Evolutionary conservation across 1,140 invertebrate species (phyloP), one percentile per base, ranked within the genome.

Genomic region (Eumaeus atala): DNA sequence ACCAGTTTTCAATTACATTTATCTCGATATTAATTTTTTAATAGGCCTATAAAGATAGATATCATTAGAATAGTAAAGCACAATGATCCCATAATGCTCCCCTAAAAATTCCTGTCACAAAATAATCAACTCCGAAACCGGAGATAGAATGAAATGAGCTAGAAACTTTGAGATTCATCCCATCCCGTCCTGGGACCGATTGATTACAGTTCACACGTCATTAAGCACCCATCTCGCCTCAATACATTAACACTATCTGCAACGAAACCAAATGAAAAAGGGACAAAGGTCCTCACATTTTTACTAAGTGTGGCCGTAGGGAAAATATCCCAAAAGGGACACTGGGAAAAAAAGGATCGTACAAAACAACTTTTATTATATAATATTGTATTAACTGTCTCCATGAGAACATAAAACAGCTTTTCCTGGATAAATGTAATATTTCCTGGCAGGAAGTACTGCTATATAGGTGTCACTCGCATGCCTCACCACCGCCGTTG

Each of bases 191-290:
- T 42, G 49, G 35, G 50, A 55, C 40, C 50, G 53, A 52, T 60
- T 56, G 58, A 60, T 60, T 56, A 56, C 53, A 40, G 33, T 56
- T 60, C 58, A 60, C 58, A 56, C 54, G 36, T 51, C 59, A 50
- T 61, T 57, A 57, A 21, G 52, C 51, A 56, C 35, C 48, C 50
- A 52, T 48, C 52, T 36, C 33, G 55, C 40, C 44, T 56, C 55
- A 40, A 57, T 58, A 48, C 44, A 53, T 58, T 58, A 58, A 58
- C 56, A 58, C 56, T 58, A 58, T 58, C 56, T 56, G 38, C 42
- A 34, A 54, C 34, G 40, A 40, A 54, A 44, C 40, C 40, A 44
- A 44, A 44, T 44, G 40, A 44, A 44, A 44, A 44, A 44, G 40
- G 40, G 40, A 44, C 40, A 44, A 44, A 44, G 40, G 40, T 44